phyloP scores from a whole-genome alignment of 2,113 vertebrate species.

The Danionella cerebrum region DNA sequence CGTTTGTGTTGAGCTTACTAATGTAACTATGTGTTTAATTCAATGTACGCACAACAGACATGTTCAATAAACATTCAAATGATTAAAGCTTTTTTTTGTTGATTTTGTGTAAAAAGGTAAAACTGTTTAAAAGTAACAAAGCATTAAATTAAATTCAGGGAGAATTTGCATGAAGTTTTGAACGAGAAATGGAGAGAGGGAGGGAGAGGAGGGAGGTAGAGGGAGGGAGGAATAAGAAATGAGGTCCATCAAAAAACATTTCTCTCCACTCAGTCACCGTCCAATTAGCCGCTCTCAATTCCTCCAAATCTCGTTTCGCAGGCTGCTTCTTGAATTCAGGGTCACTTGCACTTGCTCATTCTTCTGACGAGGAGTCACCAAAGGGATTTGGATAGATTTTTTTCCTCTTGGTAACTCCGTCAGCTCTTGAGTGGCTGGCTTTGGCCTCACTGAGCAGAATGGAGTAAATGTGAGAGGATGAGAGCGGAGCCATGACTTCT shows the following conservation, averaged over 20 bases:
- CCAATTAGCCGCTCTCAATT: neutral
- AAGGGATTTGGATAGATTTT: neutral
- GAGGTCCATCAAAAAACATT: neutral
- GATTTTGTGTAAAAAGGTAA: too few relatives aligned
- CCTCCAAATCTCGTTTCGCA: neutral
- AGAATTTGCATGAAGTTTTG: neutral
- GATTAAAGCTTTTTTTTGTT: too few relatives aligned
- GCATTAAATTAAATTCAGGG: too few relatives aligned
- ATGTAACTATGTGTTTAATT: too few relatives aligned
- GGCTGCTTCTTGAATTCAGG: neutral
- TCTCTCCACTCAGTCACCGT: neutral
- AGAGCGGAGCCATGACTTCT: slow-evolving; percentile 23
- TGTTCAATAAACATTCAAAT: too few relatives aligned
- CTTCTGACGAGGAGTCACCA: neutral
- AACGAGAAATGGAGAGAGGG: neutral
- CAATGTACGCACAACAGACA: too few relatives aligned
- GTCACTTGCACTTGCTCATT: neutral
- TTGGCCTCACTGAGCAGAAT: neutral
- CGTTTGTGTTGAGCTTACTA: too few relatives aligned
- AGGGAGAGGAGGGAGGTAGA: neutral
- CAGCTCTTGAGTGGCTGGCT: too few relatives aligned
- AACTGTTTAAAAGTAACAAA: too few relatives aligned
- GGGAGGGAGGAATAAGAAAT: neutral
- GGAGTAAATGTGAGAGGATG: slow-evolving; percentile 21
- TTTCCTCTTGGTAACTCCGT: neutral